Conservation (phyloP, 2,113 vertebrate species). For the Festucalex cinctus region DNA sequence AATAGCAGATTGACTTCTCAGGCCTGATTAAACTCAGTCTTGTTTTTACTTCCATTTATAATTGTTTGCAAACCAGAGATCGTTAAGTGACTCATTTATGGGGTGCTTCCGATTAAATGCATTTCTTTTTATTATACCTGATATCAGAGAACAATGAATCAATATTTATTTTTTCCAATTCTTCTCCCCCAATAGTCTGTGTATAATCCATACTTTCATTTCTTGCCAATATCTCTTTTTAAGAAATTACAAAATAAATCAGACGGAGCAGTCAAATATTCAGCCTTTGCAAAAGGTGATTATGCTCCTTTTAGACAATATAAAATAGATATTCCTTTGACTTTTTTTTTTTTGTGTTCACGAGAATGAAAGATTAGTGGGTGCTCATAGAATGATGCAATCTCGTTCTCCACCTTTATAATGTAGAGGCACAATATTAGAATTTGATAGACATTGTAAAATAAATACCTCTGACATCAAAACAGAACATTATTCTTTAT, state of each 20-base stretch:
- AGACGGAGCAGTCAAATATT: too few relatives aligned
- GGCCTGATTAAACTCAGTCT: slow-evolving; percentile 41
- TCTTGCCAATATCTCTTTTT: too few relatives aligned
- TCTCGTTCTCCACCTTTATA: background rate
- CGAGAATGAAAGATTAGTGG: background rate
- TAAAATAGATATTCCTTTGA: too few relatives aligned
- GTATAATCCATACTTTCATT: too few relatives aligned
- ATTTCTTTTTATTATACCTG: background rate
- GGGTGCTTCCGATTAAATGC: background rate
- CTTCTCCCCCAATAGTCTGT: too few relatives aligned
- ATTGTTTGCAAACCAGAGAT: slow-evolving; percentile 41
- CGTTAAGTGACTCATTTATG: slow-evolving; percentile 32
- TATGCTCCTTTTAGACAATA: background rate
- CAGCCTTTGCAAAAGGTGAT: too few relatives aligned
- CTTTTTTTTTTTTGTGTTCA: too few relatives aligned
- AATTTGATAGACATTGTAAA: background rate
- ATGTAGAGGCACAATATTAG: background rate
- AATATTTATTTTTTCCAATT: too few relatives aligned
- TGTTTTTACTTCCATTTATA: slow-evolving; percentile 31
- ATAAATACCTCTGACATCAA: too few relatives aligned
- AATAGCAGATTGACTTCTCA: slow-evolving; percentile 53
- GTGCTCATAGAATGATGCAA: background rate
- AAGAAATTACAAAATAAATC: too few relatives aligned
- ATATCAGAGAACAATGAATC: background rate
- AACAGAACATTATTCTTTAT: too few relatives aligned